These are phyloP conservation scores for Chondrosia reniformis DNA, from an alignment of 37 sponge, comb jelly and placozoan genomes.

Conservation along the genomic window DNA sequence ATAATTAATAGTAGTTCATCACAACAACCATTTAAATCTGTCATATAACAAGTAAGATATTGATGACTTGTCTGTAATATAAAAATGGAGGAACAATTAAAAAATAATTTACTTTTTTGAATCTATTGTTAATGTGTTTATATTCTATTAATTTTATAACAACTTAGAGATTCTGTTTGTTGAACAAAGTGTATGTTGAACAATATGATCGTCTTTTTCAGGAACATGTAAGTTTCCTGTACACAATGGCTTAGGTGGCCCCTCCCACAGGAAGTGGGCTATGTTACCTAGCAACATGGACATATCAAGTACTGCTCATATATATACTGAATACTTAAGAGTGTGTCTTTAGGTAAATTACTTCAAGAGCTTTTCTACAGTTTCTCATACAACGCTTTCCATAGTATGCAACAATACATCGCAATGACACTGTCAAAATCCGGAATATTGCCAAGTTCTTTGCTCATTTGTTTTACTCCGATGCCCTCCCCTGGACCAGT, in stretches of 20 bases:
- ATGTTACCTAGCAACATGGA: too few species aligned
- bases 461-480: slow-evolving; percentile 88
- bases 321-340: too few species aligned
- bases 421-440: slow-evolving; percentile 96
- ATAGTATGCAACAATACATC: slow-evolving; percentile 87
- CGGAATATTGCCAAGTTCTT: slow-evolving; percentile 92
- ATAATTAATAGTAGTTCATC: too few species aligned
- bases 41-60: too few species aligned
- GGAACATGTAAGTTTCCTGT: slow-evolving; percentile 55
- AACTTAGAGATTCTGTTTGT: slow-evolving; percentile 88
- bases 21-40: too few species aligned
- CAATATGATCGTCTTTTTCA: slow-evolving; percentile 70
- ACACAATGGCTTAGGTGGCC: not conserved
- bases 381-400: not conserved
- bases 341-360: too few species aligned
- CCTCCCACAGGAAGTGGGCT: not conserved
- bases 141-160: too few species aligned
- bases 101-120: too few species aligned
- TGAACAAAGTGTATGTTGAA: slow-evolving; percentile 88
- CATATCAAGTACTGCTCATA: too few species aligned
- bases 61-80: too few species aligned
- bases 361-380: not conserved
- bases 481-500: slow-evolving; percentile 96
- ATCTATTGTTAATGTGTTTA: too few species aligned
- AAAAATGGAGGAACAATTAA: too few species aligned